Base-by-base conservation (phyloP, 2,888 invertebrate species). In the Patella caerulea region DNA sequence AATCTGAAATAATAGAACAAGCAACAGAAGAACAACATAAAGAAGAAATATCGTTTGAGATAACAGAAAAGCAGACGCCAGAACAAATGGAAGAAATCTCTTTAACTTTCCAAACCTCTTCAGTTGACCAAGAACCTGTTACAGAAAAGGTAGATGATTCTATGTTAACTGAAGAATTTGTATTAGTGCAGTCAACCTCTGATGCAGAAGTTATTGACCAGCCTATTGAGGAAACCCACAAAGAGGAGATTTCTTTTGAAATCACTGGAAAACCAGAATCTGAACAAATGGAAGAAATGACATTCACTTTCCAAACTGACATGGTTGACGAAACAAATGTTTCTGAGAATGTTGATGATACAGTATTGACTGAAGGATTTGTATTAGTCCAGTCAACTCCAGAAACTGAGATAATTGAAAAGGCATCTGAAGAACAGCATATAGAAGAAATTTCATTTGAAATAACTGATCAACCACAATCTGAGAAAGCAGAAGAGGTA, bases 31-130 rank as follows among this genome's bases (percentile, higher is more conserved):
- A 86, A 69, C 80, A 73, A 45, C 82, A 84, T 52, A 79, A 77
- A 65, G 78, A 84, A 52, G 86, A 86, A 73, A 79, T 87, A 55
- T 81, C 82, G n/a, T 79, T 88, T 65, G 85, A 87, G 65, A 83
- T 87, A 17, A 79, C 81, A 65, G 84, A 81, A 53, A 81, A 83
- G 14, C 76, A 78, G 11, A 77, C 81, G 45, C 80, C 83, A 24
- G 84, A 85, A 78, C 83, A 84, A 70, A 79, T 76, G n/a, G 77
- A 77, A 45, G 81, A 82, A 74, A 75, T 79, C n/a, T 73, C 71
- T 7, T 75, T 65, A 65, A 65, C 65, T 24, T 65, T 65, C 11
- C 65, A 65, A 65, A 24, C 65, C 24, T 19, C 65, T 65, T 12
- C 65, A 24, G 65, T 65, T 12, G 65, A 65, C 19, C 12, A 65